Conservation (phyloP, 2,113 vertebrate species). For the Spheniscus mendiculus region DNA sequence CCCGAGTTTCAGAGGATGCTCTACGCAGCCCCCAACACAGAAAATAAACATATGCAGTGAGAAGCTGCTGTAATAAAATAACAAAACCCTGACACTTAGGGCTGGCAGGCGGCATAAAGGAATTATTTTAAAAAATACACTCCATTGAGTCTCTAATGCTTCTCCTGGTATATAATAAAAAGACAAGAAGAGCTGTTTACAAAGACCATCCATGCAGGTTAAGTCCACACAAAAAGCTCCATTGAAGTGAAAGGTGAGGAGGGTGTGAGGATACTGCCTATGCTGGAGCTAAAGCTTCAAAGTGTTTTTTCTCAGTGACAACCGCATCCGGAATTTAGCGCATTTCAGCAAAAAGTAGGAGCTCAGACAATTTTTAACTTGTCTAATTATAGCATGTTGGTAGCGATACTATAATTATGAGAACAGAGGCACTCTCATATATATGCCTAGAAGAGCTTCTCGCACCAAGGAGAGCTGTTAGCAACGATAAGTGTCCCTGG, state of each 20-base stretch:
- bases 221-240: background rate
- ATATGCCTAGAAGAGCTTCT: background rate
- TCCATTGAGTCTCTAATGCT: background rate
- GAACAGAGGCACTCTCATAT: background rate
- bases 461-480: background rate
- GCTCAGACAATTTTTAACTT: constrained; percentile 24
- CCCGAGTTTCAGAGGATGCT: background rate
- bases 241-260: background rate
- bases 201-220: background rate
- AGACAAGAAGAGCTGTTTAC: background rate
- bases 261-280: background rate
- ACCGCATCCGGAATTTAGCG: background rate
- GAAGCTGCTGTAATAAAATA: background rate
- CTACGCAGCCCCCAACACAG: background rate
- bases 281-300: background rate
- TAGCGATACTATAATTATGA: background rate
- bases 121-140: background rate
- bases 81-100: background rate
- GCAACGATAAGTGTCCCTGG: background rate
- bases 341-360: background rate
- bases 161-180: background rate
- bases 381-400: constrained; percentile 22
- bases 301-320: background rate
- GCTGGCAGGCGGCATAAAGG: background rate
- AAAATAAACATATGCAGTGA: background rate